Evolutionary conservation across 1,140 invertebrate species (phyloP).

Genomic region (Bombus superbus): DNA sequence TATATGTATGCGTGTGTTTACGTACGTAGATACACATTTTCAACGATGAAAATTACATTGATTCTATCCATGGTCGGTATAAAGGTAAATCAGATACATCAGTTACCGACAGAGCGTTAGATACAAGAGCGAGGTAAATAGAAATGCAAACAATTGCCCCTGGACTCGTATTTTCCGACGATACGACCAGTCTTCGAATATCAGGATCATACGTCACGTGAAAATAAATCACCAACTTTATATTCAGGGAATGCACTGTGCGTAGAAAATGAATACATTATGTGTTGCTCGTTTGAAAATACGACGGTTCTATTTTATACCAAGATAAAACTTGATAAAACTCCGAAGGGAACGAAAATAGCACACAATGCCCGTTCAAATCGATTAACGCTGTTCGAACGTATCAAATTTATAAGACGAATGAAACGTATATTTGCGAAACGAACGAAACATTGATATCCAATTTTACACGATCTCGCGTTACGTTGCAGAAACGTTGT

Average conservation of each 20-base stretch:
- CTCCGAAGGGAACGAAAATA: neutral
- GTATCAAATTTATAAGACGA: neutral
- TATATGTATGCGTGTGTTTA: too few species aligned
- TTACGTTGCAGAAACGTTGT: neutral
- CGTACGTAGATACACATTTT: neutral
- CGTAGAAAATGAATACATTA: constrained; percentile 1
- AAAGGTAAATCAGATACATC: neutral
- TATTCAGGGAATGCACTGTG: neutral
- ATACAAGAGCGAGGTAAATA: constrained; percentile 12
- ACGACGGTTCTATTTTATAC: neutral
- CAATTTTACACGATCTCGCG: fast-evolving
- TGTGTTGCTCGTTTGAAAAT: neutral
- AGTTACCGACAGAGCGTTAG: constrained; percentile 1
- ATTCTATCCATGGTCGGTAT: constrained; percentile 26
- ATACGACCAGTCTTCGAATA: neutral
- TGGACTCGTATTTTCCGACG: constrained; percentile 14
- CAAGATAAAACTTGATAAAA: neutral
- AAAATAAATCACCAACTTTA: constrained; percentile 15
- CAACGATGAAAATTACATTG: too few species aligned
- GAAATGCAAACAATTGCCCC: constrained; percentile 1
- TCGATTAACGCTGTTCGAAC: neutral
- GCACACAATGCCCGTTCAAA: neutral
- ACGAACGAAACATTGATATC: neutral
- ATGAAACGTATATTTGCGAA: neutral
- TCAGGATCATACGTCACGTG: neutral